These are phyloP conservation scores for Protobothrops mucrosquamatus DNA, from an alignment of 2,113 vertebrate genomes.

Conservation along the genomic window DNA sequence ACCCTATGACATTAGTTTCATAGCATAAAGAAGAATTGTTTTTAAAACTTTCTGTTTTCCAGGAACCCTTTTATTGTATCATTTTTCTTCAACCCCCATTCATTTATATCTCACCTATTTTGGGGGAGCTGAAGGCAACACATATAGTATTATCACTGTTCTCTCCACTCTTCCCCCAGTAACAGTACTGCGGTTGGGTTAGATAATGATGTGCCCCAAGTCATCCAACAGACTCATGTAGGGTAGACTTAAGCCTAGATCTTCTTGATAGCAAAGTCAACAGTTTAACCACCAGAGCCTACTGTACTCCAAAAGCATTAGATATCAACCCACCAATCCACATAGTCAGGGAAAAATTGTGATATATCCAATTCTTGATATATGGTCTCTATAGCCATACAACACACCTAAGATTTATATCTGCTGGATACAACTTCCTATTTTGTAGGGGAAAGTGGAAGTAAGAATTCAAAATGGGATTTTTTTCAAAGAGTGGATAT, in stretches of 20 bases:
- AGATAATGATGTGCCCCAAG: background rate
- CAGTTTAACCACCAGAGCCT: background rate
- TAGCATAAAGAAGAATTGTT: background rate
- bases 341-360: background rate
- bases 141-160: background rate
- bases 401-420: background rate
- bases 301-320: background rate
- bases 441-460: background rate
- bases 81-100: background rate
- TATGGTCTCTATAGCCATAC: background rate
- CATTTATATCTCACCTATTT: background rate
- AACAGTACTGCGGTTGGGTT: background rate
- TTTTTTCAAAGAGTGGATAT: background rate
- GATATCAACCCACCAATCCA: background rate
- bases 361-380: background rate
- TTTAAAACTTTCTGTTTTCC: background rate
- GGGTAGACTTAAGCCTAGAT: background rate
- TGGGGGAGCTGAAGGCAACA: background rate
- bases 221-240: background rate
- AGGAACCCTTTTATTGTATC: background rate
- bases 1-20: background rate
- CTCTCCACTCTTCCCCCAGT: background rate
- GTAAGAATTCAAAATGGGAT: background rate
- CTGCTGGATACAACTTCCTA: background rate
- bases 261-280: background rate